Evolutionary conservation across 2,113 vertebrate genomes (phyloP).

Genomic region (Eurystomus gularis): DNA sequence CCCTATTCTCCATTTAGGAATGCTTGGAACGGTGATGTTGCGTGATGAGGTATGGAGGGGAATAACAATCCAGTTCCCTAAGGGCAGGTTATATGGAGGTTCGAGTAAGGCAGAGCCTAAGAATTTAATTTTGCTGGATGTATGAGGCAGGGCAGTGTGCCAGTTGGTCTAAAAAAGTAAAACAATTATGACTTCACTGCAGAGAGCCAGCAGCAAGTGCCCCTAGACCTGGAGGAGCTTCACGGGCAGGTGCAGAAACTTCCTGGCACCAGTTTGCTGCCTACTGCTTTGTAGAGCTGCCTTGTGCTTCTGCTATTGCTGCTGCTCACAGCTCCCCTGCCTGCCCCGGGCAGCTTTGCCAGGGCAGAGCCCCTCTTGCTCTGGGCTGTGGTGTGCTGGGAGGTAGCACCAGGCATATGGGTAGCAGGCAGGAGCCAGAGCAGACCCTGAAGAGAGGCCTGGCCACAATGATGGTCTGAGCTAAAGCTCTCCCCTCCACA

Average conservation of each 20-base stretch:
- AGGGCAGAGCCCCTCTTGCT: neutral
- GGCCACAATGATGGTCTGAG: fast-evolving
- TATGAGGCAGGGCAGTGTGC: neutral
- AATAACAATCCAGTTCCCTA: neutral
- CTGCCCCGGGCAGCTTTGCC: neutral
- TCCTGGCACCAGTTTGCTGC: neutral
- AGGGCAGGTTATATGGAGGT: neutral
- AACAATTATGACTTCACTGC: neutral
- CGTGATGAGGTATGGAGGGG: fast-evolving
- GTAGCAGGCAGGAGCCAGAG: neutral
- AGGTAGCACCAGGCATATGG: neutral
- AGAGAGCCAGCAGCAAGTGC: neutral
- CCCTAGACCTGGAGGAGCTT: neutral
- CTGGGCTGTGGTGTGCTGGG: neutral
- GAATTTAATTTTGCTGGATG: neutral
- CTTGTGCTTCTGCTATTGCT: fast-evolving
- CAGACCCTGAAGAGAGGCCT: neutral
- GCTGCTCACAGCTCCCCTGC: fast-evolving
- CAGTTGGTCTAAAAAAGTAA: neutral
- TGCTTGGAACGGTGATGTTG: neutral
- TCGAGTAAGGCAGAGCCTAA: neutral
- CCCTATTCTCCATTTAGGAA: neutral
- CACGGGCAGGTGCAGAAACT: neutral
- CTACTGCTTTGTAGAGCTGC: neutral
- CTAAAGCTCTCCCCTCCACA: neutral